Base-by-base conservation (phyloP, 1,140 invertebrate species). In the Centruroides sculpturatus region DNA sequence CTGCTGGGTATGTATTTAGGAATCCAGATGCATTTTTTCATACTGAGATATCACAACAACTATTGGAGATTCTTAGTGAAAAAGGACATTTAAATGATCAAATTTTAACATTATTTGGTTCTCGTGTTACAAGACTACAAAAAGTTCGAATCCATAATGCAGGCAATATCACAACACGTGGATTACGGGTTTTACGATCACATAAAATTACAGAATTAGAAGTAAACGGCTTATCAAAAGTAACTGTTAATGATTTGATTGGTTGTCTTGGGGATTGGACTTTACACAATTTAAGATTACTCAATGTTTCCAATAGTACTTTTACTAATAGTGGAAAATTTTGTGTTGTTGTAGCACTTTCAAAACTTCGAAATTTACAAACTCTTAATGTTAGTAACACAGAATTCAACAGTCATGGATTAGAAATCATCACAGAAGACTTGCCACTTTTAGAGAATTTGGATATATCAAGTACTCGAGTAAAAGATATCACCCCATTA, bases 241-340 rank as follows among this genome's bases (percentile, higher is more conserved):
- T 82, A 6, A 78, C 82, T 52, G 79, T 84, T 35, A 82, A 83
- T 71, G 82, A 84, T 69, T 71, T 85, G 11, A 81, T 85, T 69
- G 79, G 79, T 59, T 85, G 83, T 73, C 76, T 87, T 53, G 80
- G 82, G 57, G 83, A 85, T 65, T 86, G 84, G 84, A 85, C 83
- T 51, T 67, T 84, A 56, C 75, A 80, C 54, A 85, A 86, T 74
- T 73, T 88, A 56, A 74, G 79, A 54, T 77, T 77, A 12, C 72
- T 86, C 41, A 85, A 83, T 73, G 80, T 87, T 55, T 78, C 81
- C 52, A 78, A 79, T 69, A 83, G 82, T 69, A 80, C 80, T 57
- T 85, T 85, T 76, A 60, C 65, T 75, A 81, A 74, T 72, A 84
- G 60, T 77, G 77, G 66, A 48, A 72, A 72, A 62, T 72, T 74